phyloP scores from a whole-genome alignment of 2,888 invertebrate genomes.

The Drosophila melanocephala region DNA sequence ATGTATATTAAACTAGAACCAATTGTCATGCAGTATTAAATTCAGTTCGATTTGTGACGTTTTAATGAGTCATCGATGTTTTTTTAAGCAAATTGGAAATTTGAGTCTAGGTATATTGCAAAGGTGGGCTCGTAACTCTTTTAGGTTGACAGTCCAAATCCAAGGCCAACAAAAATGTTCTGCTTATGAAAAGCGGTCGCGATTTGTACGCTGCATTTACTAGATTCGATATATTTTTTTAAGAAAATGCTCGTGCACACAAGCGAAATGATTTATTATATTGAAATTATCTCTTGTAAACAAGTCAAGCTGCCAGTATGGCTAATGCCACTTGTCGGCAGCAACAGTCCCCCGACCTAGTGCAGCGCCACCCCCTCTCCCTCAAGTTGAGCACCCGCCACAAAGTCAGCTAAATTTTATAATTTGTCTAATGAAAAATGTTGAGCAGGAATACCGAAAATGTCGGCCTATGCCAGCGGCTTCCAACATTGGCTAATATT shows the following conservation, averaged over 20 bases:
- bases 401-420: conserved; percentile 70
- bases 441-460: conserved; percentile 31
- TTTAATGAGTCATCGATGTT: conserved; percentile 26
- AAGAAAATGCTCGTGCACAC: conserved; percentile 41
- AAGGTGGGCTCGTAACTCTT: conserved; percentile 49
- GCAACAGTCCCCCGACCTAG: conserved; percentile 10
- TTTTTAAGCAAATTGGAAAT: conserved; percentile 7
- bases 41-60: conserved; percentile 2
- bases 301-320: conserved; percentile 82
- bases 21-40: neutral
- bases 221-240: conserved; percentile 36
- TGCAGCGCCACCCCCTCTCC: neutral
- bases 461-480: conserved; percentile 49
- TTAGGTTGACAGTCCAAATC: conserved; percentile 50
- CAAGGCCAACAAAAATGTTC: conserved; percentile 42
- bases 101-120: conserved; percentile 17
- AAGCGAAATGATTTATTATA: conserved; percentile 79
- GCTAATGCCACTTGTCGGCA: conserved; percentile 80
- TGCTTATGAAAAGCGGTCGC: conserved; percentile 24
- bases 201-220: conserved; percentile 19
- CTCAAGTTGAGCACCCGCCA: conserved; percentile 23
- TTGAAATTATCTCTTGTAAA: conserved; percentile 84
- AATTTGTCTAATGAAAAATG: conserved; percentile 83
- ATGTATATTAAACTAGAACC: neutral
- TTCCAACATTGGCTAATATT: conserved; percentile 49